phyloP scores from a whole-genome alignment of 2,113 vertebrate genomes.

The Bos javanicus region DNA sequence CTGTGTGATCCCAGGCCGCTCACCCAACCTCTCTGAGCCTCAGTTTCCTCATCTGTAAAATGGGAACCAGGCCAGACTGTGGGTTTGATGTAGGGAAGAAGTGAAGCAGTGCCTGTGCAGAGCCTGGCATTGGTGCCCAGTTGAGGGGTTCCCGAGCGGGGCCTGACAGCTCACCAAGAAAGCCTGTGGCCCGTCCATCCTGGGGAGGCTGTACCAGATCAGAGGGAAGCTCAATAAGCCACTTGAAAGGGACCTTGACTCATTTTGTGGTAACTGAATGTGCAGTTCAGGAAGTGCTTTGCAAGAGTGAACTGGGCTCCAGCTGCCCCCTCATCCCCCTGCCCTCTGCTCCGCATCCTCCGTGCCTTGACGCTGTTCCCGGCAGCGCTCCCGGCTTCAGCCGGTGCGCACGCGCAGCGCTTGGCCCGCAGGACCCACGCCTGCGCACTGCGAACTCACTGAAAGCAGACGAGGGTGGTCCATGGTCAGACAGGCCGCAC shows the following conservation, averaged over 20 bases:
- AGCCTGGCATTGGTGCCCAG: background rate
- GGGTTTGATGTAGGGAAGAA: background rate
- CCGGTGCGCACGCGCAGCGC: rapidly evolving
- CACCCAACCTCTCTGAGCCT: background rate
- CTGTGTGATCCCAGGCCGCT: background rate
- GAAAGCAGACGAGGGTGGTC: rapidly evolving
- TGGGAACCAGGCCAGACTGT: rapidly evolving
- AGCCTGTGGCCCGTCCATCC: constrained; percentile 28
- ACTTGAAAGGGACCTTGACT: constrained; percentile 59
- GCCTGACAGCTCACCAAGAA: background rate
- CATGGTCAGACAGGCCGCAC: rapidly evolving
- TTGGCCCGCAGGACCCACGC: rapidly evolving
- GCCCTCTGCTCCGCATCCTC: background rate
- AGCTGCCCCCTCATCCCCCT: background rate
- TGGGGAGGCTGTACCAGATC: background rate
- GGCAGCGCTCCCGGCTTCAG: background rate
- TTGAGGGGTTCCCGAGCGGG: background rate
- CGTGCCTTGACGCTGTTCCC: rapidly evolving
- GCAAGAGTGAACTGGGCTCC: background rate
- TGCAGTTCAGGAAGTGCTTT: constrained; percentile 56
- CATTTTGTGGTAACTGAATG: constrained; percentile 38
- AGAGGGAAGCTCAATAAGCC: constrained; percentile 41
- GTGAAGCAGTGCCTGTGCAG: rapidly evolving
- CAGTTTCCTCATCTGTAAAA: background rate
- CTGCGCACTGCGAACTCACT: rapidly evolving